Conservation (phyloP, 2,113 vertebrate genomes). For the Psittacula cyanocephala region DNA sequence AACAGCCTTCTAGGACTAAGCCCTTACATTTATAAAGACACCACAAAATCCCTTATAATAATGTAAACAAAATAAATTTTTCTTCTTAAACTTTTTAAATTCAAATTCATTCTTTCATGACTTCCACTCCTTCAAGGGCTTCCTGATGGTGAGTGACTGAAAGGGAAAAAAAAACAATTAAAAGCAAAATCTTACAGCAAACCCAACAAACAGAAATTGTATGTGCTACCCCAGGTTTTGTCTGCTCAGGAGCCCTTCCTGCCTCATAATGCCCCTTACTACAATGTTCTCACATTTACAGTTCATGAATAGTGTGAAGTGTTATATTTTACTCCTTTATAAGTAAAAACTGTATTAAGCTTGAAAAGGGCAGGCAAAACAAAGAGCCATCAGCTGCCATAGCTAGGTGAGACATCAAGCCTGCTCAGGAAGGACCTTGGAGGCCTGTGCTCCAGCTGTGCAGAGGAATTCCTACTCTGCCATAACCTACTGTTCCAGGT, state of each 20-base stretch:
- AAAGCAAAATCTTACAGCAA: not conserved
- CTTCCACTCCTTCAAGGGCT: conserved; percentile 80
- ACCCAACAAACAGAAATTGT: not conserved
- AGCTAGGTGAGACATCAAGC: not conserved
- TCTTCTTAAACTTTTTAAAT: conserved; percentile 70
- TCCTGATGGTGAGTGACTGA: conserved; percentile 84
- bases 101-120: conserved; percentile 77
- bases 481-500: fast-evolving
- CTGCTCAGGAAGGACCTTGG: not conserved
- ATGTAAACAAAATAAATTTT: conserved; percentile 84
- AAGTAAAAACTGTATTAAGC: not conserved
- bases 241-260: not conserved
- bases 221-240: not conserved
- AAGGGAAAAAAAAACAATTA: conserved; percentile 38
- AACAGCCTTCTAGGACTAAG: conserved; percentile 71
- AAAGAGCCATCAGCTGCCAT: not conserved
- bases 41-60: conserved; percentile 81
- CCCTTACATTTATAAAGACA: conserved; percentile 71
- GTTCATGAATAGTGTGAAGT: not conserved
- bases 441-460: not conserved
- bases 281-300: not conserved
- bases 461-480: not conserved
- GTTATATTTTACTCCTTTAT: fast-evolving
- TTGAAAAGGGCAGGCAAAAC: not conserved
- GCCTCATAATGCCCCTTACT: too few species aligned